Conservation (phyloP, 2,888 invertebrate genomes). For the Cheilosia grossa region DNA sequence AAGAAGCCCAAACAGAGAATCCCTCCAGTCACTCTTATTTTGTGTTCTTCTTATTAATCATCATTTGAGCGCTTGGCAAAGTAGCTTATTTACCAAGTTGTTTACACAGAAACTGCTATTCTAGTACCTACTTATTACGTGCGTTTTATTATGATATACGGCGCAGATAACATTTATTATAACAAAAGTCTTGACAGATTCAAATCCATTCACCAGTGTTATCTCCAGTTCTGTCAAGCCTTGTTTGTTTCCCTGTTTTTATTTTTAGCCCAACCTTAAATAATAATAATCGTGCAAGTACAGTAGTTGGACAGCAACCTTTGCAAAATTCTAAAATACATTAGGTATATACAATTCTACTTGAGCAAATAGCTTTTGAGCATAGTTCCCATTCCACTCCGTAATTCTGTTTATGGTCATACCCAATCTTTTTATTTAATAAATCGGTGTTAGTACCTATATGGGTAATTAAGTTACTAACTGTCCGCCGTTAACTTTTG, state of each 20-base stretch:
- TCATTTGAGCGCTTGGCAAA: background rate
- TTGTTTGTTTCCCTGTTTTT: background rate
- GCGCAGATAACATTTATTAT: background rate
- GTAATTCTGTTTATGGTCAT: background rate
- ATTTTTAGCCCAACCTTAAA: background rate
- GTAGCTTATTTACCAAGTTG: slow-evolving; percentile 12
- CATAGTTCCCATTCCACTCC: background rate
- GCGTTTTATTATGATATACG: slow-evolving; percentile 4
- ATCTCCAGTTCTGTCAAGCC: background rate
- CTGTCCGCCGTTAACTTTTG: background rate
- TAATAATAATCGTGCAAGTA: background rate
- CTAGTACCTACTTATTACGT: background rate
- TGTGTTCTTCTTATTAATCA: slow-evolving; percentile 4
- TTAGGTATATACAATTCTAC: background rate
- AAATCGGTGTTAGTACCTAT: background rate
- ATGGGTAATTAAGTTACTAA: slow-evolving; percentile 1
- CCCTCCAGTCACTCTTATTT: background rate
- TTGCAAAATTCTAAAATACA: background rate
- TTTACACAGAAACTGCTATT: slow-evolving; percentile 5
- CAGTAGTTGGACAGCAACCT: background rate
- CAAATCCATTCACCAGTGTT: background rate
- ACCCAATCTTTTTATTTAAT: slow-evolving; percentile 1
- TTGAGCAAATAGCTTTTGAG: background rate
- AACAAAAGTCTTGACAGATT: background rate
- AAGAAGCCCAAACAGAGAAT: background rate